Evolutionary conservation across 1,140 invertebrate species (phyloP).

Genomic region (Acarapis woodi): DNA sequence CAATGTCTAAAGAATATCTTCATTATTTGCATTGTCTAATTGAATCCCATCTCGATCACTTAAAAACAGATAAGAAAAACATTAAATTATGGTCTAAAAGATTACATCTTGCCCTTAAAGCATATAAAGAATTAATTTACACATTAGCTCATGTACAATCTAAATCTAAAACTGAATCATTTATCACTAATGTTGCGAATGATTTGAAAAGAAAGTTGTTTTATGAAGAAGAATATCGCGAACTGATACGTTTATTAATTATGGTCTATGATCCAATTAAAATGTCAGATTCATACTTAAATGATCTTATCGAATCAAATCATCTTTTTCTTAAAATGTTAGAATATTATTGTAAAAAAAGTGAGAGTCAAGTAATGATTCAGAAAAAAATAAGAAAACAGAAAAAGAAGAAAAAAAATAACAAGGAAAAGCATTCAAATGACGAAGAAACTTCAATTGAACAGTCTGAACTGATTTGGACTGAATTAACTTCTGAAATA

Average conservation of each 20-base stretch:
- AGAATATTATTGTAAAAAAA: conserved; percentile 39
- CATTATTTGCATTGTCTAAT: conserved; percentile 75
- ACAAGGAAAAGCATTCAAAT: conserved; percentile 15
- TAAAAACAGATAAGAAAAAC: conserved; percentile 52
- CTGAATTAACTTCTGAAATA: conserved; percentile 32
- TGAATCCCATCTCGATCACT: conserved; percentile 53
- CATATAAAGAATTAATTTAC: conserved; percentile 30
- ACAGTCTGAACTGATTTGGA: conserved; percentile 33
- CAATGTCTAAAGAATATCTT: conserved; percentile 57
- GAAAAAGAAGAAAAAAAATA: conserved; percentile 23
- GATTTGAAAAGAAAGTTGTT: conserved; percentile 74
- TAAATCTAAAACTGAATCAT: conserved; percentile 30
- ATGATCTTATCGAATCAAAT: conserved; percentile 56
- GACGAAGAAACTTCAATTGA: conserved; percentile 5
- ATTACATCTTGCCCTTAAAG: conserved; percentile 42
- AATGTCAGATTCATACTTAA: conserved; percentile 54
- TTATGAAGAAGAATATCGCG: conserved; percentile 74
- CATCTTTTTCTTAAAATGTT: conserved; percentile 79
- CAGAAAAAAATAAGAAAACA: conserved; percentile 22
- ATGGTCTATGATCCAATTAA: conserved; percentile 50
- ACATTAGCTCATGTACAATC: conserved; percentile 47
- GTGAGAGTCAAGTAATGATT: conserved; percentile 34
- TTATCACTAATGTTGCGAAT: conserved; percentile 30
- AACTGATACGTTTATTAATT: conserved; percentile 48
- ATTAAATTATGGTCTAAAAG: conserved; percentile 35